Conservation (phyloP, 92 coral and sea anemone species). For the Meandrina meandrites region DNA sequence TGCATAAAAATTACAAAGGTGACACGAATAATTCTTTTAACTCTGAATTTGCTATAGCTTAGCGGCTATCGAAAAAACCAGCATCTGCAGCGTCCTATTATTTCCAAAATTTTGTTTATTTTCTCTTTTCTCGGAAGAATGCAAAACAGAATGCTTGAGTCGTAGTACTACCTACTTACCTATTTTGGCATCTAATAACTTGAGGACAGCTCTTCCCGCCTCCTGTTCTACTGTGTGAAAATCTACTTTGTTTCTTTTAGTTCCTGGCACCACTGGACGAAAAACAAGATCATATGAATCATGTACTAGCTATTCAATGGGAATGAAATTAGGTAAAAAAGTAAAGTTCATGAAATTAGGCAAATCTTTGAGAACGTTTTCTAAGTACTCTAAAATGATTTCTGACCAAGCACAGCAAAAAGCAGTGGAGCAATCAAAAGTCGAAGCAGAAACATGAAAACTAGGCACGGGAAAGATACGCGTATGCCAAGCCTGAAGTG, state of each 20-base stretch:
- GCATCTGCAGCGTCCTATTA: no score
- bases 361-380: no score
- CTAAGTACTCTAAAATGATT: no score
- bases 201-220: conserved; percentile 91
- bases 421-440: background rate
- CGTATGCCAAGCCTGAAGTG: no score
- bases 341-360: no score
- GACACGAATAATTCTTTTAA: background rate
- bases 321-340: background rate
- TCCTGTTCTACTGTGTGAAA: conserved; percentile 71
- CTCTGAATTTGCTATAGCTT: no score
- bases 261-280: conserved; percentile 60
- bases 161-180: conserved; percentile 46
- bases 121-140: background rate
- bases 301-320: background rate
- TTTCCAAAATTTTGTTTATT: background rate
- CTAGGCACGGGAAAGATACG: background rate
- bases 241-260: conserved; percentile 50
- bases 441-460: background rate
- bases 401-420: background rate
- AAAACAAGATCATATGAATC: background rate
- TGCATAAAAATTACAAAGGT: background rate
- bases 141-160: background rate
- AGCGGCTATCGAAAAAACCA: no score
- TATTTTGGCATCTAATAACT: conserved; percentile 90